These are phyloP conservation scores for Musca domestica DNA, from an alignment of 1,140 invertebrate genomes.

Conservation along the genomic window DNA sequence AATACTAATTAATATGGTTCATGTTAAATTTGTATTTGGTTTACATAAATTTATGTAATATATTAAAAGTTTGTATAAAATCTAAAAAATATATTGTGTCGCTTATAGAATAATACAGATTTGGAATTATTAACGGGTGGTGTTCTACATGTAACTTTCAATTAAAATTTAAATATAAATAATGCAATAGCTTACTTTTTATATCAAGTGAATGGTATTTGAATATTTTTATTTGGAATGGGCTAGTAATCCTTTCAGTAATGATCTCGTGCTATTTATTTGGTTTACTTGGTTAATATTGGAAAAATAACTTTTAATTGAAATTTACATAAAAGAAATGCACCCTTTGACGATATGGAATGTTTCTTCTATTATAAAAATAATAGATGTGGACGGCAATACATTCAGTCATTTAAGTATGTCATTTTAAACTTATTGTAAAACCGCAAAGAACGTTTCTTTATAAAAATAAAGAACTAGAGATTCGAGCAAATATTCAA, in stretches of 20 bases:
- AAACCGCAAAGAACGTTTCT: too few relatives aligned
- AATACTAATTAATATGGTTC: too few relatives aligned
- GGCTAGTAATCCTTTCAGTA: too few relatives aligned
- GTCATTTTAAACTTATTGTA: too few relatives aligned
- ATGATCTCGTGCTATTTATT: background rate
- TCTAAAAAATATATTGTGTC: background rate
- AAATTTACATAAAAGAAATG: background rate
- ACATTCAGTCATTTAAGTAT: too few relatives aligned
- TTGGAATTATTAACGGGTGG: background rate
- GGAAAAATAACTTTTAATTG: constrained; percentile 9
- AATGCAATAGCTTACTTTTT: too few relatives aligned
- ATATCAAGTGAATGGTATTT: too few relatives aligned
- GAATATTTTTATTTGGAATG: too few relatives aligned
- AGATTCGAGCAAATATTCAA: constrained; percentile 15
- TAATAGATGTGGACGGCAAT: too few relatives aligned
- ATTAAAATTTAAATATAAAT: background rate
- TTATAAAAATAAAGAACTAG: background rate
- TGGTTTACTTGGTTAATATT: background rate
- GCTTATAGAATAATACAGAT: background rate
- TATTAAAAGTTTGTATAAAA: background rate
- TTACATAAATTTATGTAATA: background rate
- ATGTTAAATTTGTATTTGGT: too few relatives aligned
- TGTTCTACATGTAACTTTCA: background rate
- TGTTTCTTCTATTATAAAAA: too few relatives aligned
- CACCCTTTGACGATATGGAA: too few relatives aligned